These are phyloP conservation scores for Tubulanus polymorphus DNA, from an alignment of 2,888 invertebrate species.

Conservation along the genomic window DNA sequence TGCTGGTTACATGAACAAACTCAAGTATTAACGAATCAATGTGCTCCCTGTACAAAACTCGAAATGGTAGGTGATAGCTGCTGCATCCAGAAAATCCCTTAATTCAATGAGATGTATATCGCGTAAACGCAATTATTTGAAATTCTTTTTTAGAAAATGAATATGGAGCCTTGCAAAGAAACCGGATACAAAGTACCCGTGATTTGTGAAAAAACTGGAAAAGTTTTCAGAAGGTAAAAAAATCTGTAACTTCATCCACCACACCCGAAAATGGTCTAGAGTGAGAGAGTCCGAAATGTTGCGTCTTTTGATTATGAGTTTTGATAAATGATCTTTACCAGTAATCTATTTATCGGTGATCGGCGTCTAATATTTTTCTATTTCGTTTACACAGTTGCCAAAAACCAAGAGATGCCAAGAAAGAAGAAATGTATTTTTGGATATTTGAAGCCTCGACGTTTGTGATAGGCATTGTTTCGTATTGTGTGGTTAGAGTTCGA, in stretches of 20 bases:
- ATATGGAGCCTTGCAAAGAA: no score
- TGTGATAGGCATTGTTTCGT: slow-evolving; percentile 64
- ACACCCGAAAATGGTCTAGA: not conserved
- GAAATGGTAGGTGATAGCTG: no score
- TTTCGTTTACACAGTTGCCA: not conserved
- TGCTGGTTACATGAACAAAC: no score
- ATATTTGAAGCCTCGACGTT: slow-evolving; percentile 73
- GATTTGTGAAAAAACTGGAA: slow-evolving; percentile 25
- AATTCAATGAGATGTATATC: no score
- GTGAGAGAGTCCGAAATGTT: not conserved
- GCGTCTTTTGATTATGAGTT: no score
- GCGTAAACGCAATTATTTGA: no score
- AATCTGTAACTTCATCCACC: slow-evolving; percentile 1
- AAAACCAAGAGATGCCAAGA: not conserved
- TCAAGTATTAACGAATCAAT: no score
- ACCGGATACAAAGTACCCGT: slow-evolving; percentile 35
- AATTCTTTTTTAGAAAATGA: no score
- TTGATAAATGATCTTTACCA: no score
- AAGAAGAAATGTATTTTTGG: slow-evolving; percentile 78
- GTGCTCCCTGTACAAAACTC: no score
- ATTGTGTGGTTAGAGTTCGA: slow-evolving; percentile 64
- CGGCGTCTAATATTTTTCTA: not conserved
- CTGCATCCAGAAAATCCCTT: no score
- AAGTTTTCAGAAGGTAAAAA: slow-evolving; percentile 28
- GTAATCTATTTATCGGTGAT: not conserved